Evolutionary conservation across 92 coral and sea anemone genomes (phyloP).

Genomic region (Epizoanthus stellaris): DNA sequence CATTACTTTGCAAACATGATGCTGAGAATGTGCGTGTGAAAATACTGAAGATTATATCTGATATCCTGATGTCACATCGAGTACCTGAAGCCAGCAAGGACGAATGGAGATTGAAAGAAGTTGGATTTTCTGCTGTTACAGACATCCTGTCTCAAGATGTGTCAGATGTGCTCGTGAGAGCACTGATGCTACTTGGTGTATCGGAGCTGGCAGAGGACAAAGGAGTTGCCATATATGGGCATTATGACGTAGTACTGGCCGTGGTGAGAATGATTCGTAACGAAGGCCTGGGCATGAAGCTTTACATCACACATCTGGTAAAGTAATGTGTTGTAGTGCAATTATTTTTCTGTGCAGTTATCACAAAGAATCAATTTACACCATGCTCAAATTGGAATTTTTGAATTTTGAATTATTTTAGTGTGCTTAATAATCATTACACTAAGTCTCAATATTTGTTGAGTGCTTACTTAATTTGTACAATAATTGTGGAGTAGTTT

Average conservation of each 20-base stretch:
- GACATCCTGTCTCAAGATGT: slow-evolving; percentile 64
- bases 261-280: slow-evolving; percentile 78
- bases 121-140: slow-evolving; percentile 82
- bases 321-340: background rate
- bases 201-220: slow-evolving; percentile 71
- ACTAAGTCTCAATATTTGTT: too few relatives aligned
- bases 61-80: slow-evolving; percentile 67
- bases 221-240: slow-evolving; percentile 85
- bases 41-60: slow-evolving; percentile 75
- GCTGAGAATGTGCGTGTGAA: slow-evolving; percentile 69
- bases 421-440: too few relatives aligned
- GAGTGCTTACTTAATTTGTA: too few relatives aligned
- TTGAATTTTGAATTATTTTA: too few relatives aligned
- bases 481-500: too few relatives aligned
- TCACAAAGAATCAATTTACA: too few relatives aligned
- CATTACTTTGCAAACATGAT: slow-evolving; percentile 67
- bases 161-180: slow-evolving; percentile 69
- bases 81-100: slow-evolving; percentile 80
- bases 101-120: slow-evolving; percentile 72
- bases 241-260: slow-evolving; percentile 87
- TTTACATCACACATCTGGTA: slow-evolving; percentile 77
- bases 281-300: slow-evolving; percentile 67
- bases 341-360: too few relatives aligned
- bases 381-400: too few relatives aligned
- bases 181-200: slow-evolving; percentile 75